Conservation (phyloP, 2,888 invertebrate species). For the Agapostemon virescens region DNA sequence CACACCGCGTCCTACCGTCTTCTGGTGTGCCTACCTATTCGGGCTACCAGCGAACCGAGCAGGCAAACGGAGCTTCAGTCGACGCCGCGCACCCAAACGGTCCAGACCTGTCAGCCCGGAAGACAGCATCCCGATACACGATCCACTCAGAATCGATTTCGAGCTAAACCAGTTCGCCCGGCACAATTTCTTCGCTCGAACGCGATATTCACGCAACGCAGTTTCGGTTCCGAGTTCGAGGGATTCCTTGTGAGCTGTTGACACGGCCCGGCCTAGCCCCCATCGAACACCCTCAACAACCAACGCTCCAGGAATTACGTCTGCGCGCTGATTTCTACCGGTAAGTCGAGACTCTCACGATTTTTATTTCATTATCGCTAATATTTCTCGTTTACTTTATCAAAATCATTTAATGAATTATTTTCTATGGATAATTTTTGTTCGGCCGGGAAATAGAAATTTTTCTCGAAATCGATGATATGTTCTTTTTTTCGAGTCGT, state of each 20-base stretch:
- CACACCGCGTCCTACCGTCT: constrained; percentile 79
- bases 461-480: not conserved
- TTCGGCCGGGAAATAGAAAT: not conserved
- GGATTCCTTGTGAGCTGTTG: constrained; percentile 8
- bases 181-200: constrained; percentile 4
- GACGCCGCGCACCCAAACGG: constrained; percentile 81
- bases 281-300: not conserved
- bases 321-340: constrained; percentile 13
- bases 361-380: not conserved
- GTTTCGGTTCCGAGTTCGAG: constrained; percentile 20
- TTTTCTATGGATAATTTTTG: not conserved
- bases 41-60: constrained; percentile 76
- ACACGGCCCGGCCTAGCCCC: not conserved
- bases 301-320: constrained; percentile 15
- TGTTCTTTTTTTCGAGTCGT: not conserved
- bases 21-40: constrained; percentile 79
- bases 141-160: constrained; percentile 32
- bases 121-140: constrained; percentile 62
- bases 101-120: constrained; percentile 78
- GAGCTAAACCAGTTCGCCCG: constrained; percentile 23
- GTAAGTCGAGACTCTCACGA: constrained; percentile 34
- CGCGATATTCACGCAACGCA: constrained; percentile 11
- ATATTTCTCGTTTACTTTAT: fast-evolving
- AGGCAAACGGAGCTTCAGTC: constrained; percentile 79
- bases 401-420: not conserved